Base-by-base conservation (phyloP, 2,888 invertebrate species). In the Seira ritae region DNA sequence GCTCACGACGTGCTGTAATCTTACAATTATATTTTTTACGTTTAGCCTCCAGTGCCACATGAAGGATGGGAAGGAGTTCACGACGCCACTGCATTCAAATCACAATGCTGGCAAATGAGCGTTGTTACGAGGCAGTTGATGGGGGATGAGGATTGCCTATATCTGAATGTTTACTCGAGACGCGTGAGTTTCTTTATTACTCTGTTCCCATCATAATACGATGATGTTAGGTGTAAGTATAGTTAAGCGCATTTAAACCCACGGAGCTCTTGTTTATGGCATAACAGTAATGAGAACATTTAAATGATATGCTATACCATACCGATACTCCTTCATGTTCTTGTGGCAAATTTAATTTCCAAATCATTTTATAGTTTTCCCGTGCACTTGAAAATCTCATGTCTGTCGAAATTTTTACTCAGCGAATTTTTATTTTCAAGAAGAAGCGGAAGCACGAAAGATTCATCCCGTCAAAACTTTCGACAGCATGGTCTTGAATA, bases 61-160 rank as follows among this genome's bases (percentile, higher is more conserved):
- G 74, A 76, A 68, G 80, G 71, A 19, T 87, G 87, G 87, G 80
- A 80, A 66, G 85, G 84, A 31, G 65, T 85, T 19, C 70, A 68
- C 66, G 84, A 84, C 78, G 87, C 85, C 10, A 87, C 84, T 37
- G 31, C 80, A 22, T 85, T 84, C 67, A 78, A 78, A 15, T 19
- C 77, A 15, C 78, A 85, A 73, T 87, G 87, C 50, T 72, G 83
- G 67, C 87, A 87, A 74, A 85, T 84, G 74, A 78, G 76, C 22
- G 60, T 85, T 1, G 81, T 85, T 19, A 83, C 87, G 12, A 73
- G 80, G 62, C 78, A 76, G 66, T n/a, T 83, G 24, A 71, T 79
- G 66, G 87, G 87, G 4, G 68, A 70, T 65, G 85, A 87, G 50
- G 71, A 84, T 67, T 84, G 85, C n/a, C 68, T 85, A 2, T 84